Evolutionary conservation across 2,888 invertebrate genomes (phyloP).

Genomic region (Troides aeacus): DNA sequence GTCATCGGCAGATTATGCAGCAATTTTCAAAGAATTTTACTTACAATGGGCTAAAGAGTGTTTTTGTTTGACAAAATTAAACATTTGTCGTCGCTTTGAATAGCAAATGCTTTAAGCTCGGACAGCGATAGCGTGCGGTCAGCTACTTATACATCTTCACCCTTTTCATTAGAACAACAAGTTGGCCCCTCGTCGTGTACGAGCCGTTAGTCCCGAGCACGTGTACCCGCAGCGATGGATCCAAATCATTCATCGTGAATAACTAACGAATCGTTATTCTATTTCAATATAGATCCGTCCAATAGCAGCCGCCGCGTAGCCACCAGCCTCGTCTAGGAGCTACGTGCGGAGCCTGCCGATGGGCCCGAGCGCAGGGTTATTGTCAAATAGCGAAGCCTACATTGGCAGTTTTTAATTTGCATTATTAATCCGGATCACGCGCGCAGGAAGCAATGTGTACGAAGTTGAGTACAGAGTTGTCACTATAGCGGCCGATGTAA

Average conservation of each 20-base stretch:
- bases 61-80: conserved; percentile 14
- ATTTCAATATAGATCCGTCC: conserved; percentile 14
- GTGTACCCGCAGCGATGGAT: neutral
- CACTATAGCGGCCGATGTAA: conserved; percentile 35
- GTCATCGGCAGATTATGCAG: conserved; percentile 25
- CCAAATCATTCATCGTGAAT: conserved; percentile 11
- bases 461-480: conserved; percentile 28
- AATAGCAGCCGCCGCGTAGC: conserved; percentile 15
- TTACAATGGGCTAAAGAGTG: conserved; percentile 15
- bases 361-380: neutral
- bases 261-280: conserved; percentile 13
- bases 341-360: conserved; percentile 21
- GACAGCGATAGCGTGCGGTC: conserved; percentile 20
- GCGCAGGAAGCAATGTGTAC: conserved; percentile 25
- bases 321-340: conserved; percentile 19
- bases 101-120: conserved; percentile 12
- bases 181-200: neutral
- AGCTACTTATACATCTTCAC: neutral
- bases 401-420: conserved; percentile 20
- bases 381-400: conserved; percentile 15
- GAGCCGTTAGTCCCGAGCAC: conserved; percentile 4
- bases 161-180: neutral
- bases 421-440: conserved; percentile 21
- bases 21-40: conserved; percentile 26
- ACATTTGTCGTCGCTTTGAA: conserved; percentile 7